phyloP scores from a whole-genome alignment of 2,113 vertebrate genomes.

The Mormyrus lacerda region DNA sequence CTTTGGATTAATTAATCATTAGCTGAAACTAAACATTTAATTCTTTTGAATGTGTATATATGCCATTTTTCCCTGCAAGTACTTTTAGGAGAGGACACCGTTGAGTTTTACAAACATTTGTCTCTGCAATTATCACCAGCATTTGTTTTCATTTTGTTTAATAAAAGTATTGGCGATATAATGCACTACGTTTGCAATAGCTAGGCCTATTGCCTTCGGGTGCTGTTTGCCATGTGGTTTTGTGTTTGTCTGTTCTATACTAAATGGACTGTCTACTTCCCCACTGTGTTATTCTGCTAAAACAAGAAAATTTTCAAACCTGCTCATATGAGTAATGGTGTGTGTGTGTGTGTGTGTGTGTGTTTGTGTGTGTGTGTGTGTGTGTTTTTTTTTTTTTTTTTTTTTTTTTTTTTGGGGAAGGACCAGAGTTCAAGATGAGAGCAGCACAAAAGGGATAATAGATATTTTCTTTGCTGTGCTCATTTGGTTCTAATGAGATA shows the following conservation, averaged over 20 bases:
- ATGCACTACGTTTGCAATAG: background rate
- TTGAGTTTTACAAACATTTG: background rate
- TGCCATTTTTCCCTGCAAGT: background rate
- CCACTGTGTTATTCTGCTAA: background rate
- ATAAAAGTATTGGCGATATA: background rate
- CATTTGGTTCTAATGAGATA: background rate
- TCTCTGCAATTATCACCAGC: background rate
- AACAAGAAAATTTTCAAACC: background rate
- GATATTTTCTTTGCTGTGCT: background rate
- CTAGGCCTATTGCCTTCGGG: background rate
- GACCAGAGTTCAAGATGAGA: background rate
- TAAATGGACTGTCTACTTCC: constrained; percentile 5
- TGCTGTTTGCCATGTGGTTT: background rate
- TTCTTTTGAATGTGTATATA: background rate
- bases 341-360: no score
- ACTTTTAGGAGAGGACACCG: background rate
- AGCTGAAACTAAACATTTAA: background rate
- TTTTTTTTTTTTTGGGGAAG: background rate
- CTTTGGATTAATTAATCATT: background rate
- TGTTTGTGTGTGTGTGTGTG: no score
- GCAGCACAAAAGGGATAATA: background rate
- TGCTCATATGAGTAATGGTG: background rate
- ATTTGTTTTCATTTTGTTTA: constrained; percentile 4
- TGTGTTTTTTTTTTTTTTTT: no score
- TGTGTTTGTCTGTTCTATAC: background rate